Conservation (phyloP, 1,140 invertebrate species). For the Drusus annulatus region DNA sequence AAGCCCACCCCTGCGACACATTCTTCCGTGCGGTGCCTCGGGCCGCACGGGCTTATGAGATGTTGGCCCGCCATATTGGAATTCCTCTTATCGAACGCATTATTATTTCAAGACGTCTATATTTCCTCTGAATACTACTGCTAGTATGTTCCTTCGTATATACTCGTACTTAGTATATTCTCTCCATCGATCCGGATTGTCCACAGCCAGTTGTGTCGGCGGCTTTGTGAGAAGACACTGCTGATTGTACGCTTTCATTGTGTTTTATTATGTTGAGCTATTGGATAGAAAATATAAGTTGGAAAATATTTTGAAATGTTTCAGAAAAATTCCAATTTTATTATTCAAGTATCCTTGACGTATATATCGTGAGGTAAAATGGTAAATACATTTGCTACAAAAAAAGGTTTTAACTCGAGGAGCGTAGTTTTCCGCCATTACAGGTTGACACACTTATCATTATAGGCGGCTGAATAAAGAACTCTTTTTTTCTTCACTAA, state of each 20-base stretch:
- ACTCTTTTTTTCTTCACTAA: no score
- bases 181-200: constrained; percentile 18
- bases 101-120: constrained; percentile 43
- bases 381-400: no score
- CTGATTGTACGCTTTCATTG: neutral
- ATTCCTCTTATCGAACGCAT: constrained; percentile 44
- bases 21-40: constrained; percentile 7
- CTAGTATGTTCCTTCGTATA: neutral
- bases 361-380: no score
- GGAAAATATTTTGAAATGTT: no score
- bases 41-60: constrained; percentile 31
- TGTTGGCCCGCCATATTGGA: constrained; percentile 41
- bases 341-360: no score
- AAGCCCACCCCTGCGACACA: constrained; percentile 18
- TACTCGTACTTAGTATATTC: neutral
- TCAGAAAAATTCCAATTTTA: no score
- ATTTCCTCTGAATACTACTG: constrained; percentile 32
- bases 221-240: constrained; percentile 7
- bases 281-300: no score
- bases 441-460: no score
- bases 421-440: no score
- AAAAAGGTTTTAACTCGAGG: no score
- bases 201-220: neutral
- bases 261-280: neutral
- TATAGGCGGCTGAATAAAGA: no score